These are phyloP conservation scores for Amblyraja radiata DNA, from an alignment of 2,797 vertebrate species.

Conservation along the genomic window DNA sequence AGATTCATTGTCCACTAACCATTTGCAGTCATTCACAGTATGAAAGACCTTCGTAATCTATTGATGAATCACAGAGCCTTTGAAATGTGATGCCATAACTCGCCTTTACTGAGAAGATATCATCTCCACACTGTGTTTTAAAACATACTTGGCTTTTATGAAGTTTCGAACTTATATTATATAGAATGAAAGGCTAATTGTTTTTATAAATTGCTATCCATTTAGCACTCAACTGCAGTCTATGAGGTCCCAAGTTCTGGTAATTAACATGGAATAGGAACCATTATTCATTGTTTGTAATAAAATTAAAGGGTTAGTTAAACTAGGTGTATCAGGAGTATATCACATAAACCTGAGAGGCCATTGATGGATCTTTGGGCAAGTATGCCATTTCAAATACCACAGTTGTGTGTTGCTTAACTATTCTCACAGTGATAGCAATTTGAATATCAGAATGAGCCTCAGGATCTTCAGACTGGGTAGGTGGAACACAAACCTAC, in stretches of 20 bases:
- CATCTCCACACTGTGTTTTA: slow-evolving; percentile 20
- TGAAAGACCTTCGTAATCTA: not conserved
- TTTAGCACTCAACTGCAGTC: slow-evolving; percentile 8
- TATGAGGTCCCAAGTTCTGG: not conserved
- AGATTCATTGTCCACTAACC: not conserved
- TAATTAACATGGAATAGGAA: slow-evolving; percentile 14
- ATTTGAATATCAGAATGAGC: not conserved
- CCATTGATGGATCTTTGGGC: not conserved
- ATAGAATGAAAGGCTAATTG: not conserved
- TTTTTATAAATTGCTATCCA: slow-evolving; percentile 9
- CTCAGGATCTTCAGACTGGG: not conserved
- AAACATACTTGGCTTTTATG: not conserved
- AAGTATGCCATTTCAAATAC: not conserved
- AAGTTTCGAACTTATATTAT: slow-evolving; percentile 24
- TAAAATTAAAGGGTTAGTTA: slow-evolving; percentile 16
- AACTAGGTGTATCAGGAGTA: not conserved
- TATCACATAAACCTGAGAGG: not conserved
- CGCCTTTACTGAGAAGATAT: not conserved
- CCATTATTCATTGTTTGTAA: slow-evolving; percentile 22
- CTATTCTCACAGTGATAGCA: not conserved
- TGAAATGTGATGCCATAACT: not conserved
- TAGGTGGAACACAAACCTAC: not conserved
- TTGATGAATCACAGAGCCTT: not conserved
- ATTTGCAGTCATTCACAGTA: not conserved
- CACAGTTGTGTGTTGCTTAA: not conserved